These are phyloP conservation scores for Eucidaris tribuloides DNA, from an alignment of 35 echinoderm and acorn worm genomes.

Conservation along the genomic window DNA sequence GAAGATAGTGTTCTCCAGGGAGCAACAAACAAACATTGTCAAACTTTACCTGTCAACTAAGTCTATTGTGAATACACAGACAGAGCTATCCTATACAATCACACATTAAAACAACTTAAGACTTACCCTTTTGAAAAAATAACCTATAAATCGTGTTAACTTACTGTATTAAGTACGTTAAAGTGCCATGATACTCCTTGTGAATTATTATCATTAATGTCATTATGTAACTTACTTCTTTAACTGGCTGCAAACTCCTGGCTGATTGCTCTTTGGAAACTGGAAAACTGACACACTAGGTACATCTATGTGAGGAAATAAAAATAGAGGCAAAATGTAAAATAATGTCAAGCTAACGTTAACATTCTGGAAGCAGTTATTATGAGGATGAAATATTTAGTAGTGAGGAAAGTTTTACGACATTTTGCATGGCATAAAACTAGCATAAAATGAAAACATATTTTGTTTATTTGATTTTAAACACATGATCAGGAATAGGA, in stretches of 20 bases:
- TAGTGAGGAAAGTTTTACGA: neutral
- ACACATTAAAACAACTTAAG: neutral
- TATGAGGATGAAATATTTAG: neutral
- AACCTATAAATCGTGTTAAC: neutral
- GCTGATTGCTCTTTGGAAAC: constrained; percentile 47
- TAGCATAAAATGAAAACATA: neutral
- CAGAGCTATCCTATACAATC: neutral
- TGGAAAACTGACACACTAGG: constrained; percentile 78
- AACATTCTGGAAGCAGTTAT: neutral
- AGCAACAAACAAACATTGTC: neutral
- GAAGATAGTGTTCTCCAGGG: no score
- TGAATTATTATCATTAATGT: neutral
- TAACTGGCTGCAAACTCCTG: constrained; percentile 67
- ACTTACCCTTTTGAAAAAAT: neutral
- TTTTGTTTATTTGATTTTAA: no score
- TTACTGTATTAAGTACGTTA: neutral
- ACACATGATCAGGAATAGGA: no score
- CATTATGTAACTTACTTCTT: constrained; percentile 50
- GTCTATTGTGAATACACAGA: neutral
- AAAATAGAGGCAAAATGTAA: neutral
- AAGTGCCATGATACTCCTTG: neutral
- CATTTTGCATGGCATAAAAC: neutral
- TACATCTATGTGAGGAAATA: constrained; percentile 34
- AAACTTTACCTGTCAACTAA: no score
- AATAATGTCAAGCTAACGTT: neutral